phyloP scores from a whole-genome alignment of 2,797 vertebrate species.

The Clarias fuscus region DNA sequence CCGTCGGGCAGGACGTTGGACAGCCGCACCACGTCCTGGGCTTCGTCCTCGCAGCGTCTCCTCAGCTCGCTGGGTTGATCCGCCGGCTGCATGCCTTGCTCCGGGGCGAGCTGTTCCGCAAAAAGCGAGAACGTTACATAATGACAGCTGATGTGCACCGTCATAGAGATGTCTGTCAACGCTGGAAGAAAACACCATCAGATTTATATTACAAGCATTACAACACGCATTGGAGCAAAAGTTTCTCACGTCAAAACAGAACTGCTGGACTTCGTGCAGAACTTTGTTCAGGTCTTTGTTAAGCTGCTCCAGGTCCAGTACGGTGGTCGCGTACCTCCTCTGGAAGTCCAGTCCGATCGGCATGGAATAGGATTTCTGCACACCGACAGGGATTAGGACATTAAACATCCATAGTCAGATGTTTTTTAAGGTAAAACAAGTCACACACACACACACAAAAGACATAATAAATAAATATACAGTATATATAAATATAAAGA shows the following conservation, averaged over 20 bases:
- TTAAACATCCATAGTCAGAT: neutral
- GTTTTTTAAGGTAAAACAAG: neutral
- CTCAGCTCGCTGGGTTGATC: conserved; percentile 92
- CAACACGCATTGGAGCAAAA: neutral
- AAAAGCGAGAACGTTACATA: neutral
- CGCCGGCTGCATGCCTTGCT: conserved; percentile 92
- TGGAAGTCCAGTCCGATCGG: conserved; percentile 92
- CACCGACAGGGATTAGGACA: conserved; percentile 31
- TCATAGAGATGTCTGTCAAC: neutral
- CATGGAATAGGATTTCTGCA: conserved; percentile 94
- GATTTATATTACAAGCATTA: neutral
- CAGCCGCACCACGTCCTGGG: conserved; percentile 88
- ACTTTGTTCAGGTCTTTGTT: conserved; percentile 99
- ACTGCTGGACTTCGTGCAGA: conserved; percentile 94
- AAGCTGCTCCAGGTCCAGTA: conserved; percentile 93
- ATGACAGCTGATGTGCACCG: neutral
- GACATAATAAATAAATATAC: neutral
- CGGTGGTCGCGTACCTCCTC: conserved; percentile 92
- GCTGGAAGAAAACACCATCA: neutral
- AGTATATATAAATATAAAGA: neutral
- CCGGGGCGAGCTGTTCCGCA: conserved; percentile 85
- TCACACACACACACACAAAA: too few species aligned
- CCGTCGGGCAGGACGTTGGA: conserved; percentile 78
- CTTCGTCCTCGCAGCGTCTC: conserved; percentile 90
- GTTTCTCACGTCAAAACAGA: conserved; percentile 87